phyloP scores from a whole-genome alignment of 2,113 vertebrate species.

The Zosterops hypoxanthus region DNA sequence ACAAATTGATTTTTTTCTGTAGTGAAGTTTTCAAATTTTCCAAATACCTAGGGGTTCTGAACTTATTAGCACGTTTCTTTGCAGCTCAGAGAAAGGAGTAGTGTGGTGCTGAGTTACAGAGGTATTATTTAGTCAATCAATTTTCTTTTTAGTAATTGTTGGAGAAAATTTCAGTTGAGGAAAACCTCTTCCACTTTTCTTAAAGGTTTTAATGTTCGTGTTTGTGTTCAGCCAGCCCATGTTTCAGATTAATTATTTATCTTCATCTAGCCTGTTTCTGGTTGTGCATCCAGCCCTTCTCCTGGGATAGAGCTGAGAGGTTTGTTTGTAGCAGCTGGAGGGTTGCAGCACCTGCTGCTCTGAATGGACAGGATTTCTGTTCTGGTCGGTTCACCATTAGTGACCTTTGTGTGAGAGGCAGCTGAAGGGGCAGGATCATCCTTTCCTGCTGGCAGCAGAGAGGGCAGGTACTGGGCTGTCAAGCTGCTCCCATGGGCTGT shows the following conservation, averaged over 20 bases:
- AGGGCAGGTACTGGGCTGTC: not conserved
- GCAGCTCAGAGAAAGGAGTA: not conserved
- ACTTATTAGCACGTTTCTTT: not conserved
- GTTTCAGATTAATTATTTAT: not conserved
- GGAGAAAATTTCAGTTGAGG: not conserved
- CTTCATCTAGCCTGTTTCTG: not conserved
- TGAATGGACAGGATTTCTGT: not conserved
- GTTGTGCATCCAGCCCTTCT: not conserved
- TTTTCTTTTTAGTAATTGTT: not conserved
- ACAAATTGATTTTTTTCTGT: not conserved
- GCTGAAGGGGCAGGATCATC: not conserved
- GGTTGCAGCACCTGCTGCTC: not conserved
- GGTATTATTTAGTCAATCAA: not conserved
- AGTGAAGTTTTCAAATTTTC: not conserved
- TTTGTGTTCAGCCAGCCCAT: not conserved
- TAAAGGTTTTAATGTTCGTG: not conserved
- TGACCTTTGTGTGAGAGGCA: not conserved
- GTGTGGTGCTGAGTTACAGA: not conserved
- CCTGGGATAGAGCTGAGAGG: not conserved
- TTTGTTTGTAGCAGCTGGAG: not conserved
- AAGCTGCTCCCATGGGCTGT: accelerated
- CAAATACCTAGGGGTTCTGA: not conserved
- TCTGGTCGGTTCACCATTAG: not conserved
- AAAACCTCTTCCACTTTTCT: not conserved
- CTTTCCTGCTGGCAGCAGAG: not conserved